Base-by-base conservation (phyloP, 2,888 invertebrate genomes). In the Tribolium freemani region DNA sequence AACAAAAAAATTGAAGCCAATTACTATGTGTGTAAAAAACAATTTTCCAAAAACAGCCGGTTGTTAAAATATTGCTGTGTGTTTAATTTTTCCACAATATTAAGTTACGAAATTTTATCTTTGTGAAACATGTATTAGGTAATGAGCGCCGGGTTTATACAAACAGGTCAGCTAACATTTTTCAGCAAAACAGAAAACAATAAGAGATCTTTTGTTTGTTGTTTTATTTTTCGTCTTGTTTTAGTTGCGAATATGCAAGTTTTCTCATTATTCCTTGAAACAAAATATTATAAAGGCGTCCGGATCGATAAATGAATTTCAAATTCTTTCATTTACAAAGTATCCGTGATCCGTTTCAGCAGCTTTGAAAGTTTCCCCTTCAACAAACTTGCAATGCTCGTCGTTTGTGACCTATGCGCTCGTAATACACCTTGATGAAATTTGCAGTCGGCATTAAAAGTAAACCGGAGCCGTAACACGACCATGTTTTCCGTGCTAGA, bases 281-380 rank as follows among this genome's bases (percentile, higher is more conserved):
- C 9, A 38, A 38, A 38, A 38, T 38, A 16, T 16, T 2, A 16
- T 16, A 16, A 16, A 16, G 16, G 26, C 26, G 3, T 38, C 38
- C 38, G 38, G 5, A 60, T 60, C 60, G 46, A 60, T 60, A 48
- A 48, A 21, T 46, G 26, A 60, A 60, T 46, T 60, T 46, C 21
- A 60, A 46, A 60, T 60, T 46, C 26, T 46, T 26, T 21, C 48
- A 21, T 38, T 26, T 20, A 10, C 44, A 16, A 56, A 56, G 44
- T 44, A 44, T 57, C 16, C 9, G 57, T 57, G 38, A 57, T 57
- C 57, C 57, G 11, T 44, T 57, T 16, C 16, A 16, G 20, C 16
- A 16, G 26, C 26, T 26, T 26, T 26, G 26, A 26, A 26, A 26
- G 26, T 26, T 26, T 58, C 20, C 58, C 9, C 5, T 11, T 53